These are phyloP conservation scores for Scomberomorus guttatus DNA, from an alignment of 2,797 vertebrate genomes.

Conservation along the genomic window DNA sequence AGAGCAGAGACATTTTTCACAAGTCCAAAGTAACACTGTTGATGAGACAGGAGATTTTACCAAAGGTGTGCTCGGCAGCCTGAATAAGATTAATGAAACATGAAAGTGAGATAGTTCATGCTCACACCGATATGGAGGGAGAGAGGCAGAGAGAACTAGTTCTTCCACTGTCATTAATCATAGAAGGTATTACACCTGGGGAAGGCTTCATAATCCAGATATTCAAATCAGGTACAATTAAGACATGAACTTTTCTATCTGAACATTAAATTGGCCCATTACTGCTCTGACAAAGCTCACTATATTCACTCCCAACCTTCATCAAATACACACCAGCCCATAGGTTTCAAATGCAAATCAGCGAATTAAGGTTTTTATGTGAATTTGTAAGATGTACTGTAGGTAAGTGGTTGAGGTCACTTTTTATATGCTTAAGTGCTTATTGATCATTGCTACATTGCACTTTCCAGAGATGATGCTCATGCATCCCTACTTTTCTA, in stretches of 20 bases:
- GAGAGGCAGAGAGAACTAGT: conserved; percentile 38
- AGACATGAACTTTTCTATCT: conserved; percentile 41
- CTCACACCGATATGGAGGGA: conserved; percentile 31
- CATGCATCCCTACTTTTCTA: background rate
- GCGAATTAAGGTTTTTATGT: background rate
- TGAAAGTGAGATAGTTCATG: conserved; percentile 66
- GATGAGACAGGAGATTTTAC: conserved; percentile 61
- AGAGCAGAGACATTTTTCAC: conserved; percentile 47
- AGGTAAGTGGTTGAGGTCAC: conserved; percentile 10
- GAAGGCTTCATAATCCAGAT: conserved; percentile 52
- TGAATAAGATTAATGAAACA: conserved; percentile 77
- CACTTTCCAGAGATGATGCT: background rate
- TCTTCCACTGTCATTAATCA: conserved; percentile 66
- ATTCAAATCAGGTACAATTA: conserved; percentile 70
- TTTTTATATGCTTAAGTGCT: conserved; percentile 10
- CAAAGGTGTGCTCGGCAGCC: conserved; percentile 56
- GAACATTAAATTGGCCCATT: conserved; percentile 54
- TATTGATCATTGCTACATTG: background rate
- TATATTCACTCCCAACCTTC: background rate
- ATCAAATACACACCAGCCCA: background rate
- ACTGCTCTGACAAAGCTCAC: conserved; percentile 30
- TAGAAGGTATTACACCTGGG: conserved; percentile 57
- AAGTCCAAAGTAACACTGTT: conserved; percentile 31
- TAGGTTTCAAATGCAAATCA: background rate
- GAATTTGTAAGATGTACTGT: conserved; percentile 5